A percentile compares a stretch with the other conserved stretches of the same genome.
Conservation (phyloP, 2,113 vertebrate genomes). For the Salvelinus sp. region DNA sequence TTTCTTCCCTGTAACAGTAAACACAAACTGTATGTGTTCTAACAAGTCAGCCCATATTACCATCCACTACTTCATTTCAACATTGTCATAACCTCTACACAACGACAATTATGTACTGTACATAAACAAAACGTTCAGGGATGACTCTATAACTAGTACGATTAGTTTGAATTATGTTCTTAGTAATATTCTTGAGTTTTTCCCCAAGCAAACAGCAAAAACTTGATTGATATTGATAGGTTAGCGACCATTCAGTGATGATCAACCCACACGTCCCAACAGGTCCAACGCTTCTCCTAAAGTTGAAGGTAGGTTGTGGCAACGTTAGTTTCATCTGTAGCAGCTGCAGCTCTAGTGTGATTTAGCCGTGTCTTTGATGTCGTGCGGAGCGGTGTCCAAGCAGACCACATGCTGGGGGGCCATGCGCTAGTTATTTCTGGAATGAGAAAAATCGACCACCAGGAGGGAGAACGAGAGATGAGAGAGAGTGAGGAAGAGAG, state of each 20-base stretch:
- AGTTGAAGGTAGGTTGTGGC: slow-evolving; percentile 6
- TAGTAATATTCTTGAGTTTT: neutral
- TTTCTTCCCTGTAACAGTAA: slow-evolving; percentile 55
- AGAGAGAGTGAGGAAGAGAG: slow-evolving; percentile 25
- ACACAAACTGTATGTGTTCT: slow-evolving; percentile 41
- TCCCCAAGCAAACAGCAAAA: slow-evolving; percentile 21
- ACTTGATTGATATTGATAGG: slow-evolving; percentile 8
- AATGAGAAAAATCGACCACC: slow-evolving; percentile 58
- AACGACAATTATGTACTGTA: slow-evolving; percentile 46
- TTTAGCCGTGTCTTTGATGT: slow-evolving; percentile 59
- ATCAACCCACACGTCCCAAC: neutral
- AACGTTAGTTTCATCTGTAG: slow-evolving; percentile 16
- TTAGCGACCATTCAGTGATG: slow-evolving; percentile 12
- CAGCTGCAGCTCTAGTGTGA: slow-evolving; percentile 30
- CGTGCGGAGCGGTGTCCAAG: slow-evolving; percentile 50
- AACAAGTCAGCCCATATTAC: slow-evolving; percentile 44
- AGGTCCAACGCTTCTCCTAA: slow-evolving; percentile 7
- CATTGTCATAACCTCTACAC: slow-evolving; percentile 50
- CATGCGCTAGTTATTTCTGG: slow-evolving; percentile 58
- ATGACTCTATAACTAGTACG: slow-evolving; percentile 42
- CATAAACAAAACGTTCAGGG: slow-evolving; percentile 63
- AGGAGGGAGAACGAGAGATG: slow-evolving; percentile 5
- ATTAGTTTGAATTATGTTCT: neutral
- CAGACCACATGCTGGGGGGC: slow-evolving; percentile 50
- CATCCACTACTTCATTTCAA: slow-evolving; percentile 56